Evolutionary conservation across 2,113 vertebrate species (phyloP), one percentile per base, ranked within the genome.

Genomic region (Notothenia coriiceps): DNA sequence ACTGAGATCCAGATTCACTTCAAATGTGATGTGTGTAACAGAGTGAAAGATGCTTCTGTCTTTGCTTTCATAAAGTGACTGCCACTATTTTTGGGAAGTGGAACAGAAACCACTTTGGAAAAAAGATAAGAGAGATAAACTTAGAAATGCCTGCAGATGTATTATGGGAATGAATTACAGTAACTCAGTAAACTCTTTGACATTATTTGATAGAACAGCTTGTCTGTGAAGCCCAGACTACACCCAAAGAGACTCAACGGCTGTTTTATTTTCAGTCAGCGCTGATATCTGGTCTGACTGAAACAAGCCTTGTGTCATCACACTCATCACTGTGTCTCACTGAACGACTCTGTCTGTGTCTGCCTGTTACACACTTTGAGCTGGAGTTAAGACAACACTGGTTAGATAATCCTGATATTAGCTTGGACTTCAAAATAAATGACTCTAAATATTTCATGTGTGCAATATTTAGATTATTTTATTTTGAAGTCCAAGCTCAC

Each of bases 131-230:
- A 54, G 17, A 51, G 60, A 70, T 20, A 50, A 57, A 75, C 43
- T 64, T 59, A 51, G 51, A 75, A 59, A 70, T 4, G 3, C 10
- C 35, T 33, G 17, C 46, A 66, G 69, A 44, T 52, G 18, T 60
- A 54, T 46, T 33, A 9, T 33, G 22, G 50, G 29, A 54, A 2
- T 43, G 57, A 74, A n/a, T 55, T n/a, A 74, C 35, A 14, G 70
- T 10, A 35, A 43, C 20, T 52, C 50, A 46, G 46, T 18, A 61
- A 47, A 54, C 46, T 40, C 65, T 75, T n/a, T 81, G 51, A 64
- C 17, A 20, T 69, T 29, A 54, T 68, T 47, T 74, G 70, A 74
- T 80, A 44, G 64, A 64, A 64, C 40, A 35, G 20, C 17, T 62
- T 52, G 15, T 63, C 25, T 57, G 6, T 65, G 46, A 59, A 59